phyloP scores from a whole-genome alignment of 35 echinoderm and acorn worm genomes.

The Diadema setosum region DNA sequence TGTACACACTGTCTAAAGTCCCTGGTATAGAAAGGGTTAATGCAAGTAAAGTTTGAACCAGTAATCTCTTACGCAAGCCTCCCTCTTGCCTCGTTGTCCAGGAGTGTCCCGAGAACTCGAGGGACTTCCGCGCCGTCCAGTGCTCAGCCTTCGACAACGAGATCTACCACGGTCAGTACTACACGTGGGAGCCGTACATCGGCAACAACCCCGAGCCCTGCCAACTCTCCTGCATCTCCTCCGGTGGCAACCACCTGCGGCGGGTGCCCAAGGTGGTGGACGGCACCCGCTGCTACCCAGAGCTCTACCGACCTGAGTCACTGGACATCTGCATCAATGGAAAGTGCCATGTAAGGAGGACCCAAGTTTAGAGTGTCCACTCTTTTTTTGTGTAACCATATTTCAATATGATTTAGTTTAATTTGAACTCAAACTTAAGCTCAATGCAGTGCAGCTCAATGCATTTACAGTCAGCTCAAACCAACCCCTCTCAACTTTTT shows the following conservation, averaged over 20 bases:
- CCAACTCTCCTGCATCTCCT: conserved; percentile 54
- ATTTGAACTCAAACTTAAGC: too few relatives aligned
- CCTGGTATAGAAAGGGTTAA: too few relatives aligned
- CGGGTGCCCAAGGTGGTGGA: conserved; percentile 56
- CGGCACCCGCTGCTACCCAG: conserved; percentile 75
- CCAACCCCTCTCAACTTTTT: too few relatives aligned
- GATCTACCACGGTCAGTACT: conserved; percentile 48
- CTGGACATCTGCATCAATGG: conserved; percentile 87
- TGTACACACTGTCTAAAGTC: too few relatives aligned
- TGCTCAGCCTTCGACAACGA: conserved; percentile 83
- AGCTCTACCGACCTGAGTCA: conserved; percentile 36
- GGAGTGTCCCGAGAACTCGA: conserved; percentile 75
- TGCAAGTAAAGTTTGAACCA: too few relatives aligned
- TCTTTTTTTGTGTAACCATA: too few relatives aligned
- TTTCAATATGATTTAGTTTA: too few relatives aligned
- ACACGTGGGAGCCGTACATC: conserved; percentile 70
- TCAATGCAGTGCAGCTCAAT: too few relatives aligned
- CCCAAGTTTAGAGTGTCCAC: too few relatives aligned
- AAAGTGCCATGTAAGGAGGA: conserved; percentile 78
- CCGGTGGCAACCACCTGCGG: conserved; percentile 24
- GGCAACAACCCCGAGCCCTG: conserved; percentile 42
- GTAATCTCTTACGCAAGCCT: background rate
- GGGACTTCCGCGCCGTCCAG: conserved; percentile 69
- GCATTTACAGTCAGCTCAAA: too few relatives aligned
- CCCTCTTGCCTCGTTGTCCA: background rate